These are phyloP conservation scores for Manis crassicaudata DNA, from an alignment of 2,797 vertebrate species.

Conservation along the genomic window DNA sequence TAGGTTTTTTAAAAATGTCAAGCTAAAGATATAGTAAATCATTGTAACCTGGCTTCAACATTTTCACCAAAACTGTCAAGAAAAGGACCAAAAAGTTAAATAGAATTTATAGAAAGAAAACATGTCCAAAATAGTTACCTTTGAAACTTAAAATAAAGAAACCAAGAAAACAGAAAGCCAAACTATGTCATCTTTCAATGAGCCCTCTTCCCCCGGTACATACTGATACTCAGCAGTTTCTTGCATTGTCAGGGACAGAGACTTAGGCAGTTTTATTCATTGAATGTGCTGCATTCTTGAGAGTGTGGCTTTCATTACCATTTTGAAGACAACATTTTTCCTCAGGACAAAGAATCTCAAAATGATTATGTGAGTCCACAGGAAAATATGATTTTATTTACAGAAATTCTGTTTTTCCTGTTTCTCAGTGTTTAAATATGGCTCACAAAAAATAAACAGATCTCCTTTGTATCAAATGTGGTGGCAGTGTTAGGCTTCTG, in stretches of 20 bases:
- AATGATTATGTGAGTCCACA: constrained; percentile 23
- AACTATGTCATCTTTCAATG: not conserved
- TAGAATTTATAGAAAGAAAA: constrained; percentile 17
- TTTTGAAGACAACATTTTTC: constrained; percentile 24
- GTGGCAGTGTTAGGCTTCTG: not conserved
- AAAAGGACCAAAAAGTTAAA: not conserved
- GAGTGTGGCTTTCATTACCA: not conserved
- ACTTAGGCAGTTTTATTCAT: not conserved
- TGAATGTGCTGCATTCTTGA: not conserved
- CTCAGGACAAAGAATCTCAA: constrained; percentile 11
- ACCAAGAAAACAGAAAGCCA: not conserved
- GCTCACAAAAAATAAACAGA: not conserved
- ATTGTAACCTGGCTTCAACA: not conserved
- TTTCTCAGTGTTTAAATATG: not conserved
- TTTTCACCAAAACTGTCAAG: not conserved
- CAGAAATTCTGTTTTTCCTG: not conserved
- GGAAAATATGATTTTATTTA: constrained; percentile 14
- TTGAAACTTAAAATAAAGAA: constrained; percentile 23
- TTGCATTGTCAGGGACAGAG: not conserved
- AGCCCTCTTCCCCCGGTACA: not conserved
- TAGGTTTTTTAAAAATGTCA: not conserved
- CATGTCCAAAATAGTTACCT: not conserved
- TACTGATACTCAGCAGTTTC: not conserved
- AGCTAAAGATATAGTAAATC: not conserved
- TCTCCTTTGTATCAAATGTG: not conserved